Evolutionary conservation across 2,113 vertebrate species (phyloP).

Genomic region (Cryptotis parvus): DNA sequence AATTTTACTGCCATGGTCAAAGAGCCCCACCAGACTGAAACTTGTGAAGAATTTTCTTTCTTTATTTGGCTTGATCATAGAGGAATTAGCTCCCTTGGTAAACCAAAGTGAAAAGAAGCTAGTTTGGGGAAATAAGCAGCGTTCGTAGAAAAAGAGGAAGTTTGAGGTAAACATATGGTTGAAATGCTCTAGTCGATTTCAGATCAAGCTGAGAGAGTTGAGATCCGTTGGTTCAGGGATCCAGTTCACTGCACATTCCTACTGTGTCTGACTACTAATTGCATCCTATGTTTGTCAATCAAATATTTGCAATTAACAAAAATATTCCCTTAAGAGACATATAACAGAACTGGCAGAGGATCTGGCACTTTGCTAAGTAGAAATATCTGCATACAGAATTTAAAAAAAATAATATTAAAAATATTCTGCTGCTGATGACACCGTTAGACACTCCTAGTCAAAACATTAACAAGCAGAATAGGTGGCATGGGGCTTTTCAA

Average conservation of each 20-base stretch:
- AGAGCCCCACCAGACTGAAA: constrained; percentile 83
- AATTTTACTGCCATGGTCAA: constrained; percentile 85
- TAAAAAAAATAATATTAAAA: constrained; percentile 83
- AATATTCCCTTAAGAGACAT: constrained; percentile 92
- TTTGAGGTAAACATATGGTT: constrained; percentile 94
- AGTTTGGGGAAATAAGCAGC: constrained; percentile 88
- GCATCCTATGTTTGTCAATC: constrained; percentile 96
- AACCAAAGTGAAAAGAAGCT: constrained; percentile 83
- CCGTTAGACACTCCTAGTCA: constrained; percentile 87
- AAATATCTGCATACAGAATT: constrained; percentile 78
- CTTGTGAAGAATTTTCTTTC: constrained; percentile 83
- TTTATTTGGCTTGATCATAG: constrained; percentile 83
- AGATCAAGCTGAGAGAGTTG: constrained; percentile 94
- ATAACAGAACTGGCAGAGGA: constrained; percentile 88
- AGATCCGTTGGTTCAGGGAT: constrained; percentile 94
- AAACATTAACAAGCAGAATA: constrained; percentile 90
- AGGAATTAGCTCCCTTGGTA: constrained; percentile 86
- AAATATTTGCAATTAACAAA: constrained; percentile 95
- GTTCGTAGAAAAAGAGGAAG: constrained; percentile 85
- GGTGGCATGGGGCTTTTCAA: constrained; percentile 88
- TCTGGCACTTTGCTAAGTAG: constrained; percentile 85
- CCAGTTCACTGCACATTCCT: constrained; percentile 95
- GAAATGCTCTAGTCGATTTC: constrained; percentile 91
- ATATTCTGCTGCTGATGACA: constrained; percentile 85
- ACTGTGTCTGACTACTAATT: constrained; percentile 94